Conservation (phyloP, 2,113 vertebrate species). For the Urocolius indicus region DNA sequence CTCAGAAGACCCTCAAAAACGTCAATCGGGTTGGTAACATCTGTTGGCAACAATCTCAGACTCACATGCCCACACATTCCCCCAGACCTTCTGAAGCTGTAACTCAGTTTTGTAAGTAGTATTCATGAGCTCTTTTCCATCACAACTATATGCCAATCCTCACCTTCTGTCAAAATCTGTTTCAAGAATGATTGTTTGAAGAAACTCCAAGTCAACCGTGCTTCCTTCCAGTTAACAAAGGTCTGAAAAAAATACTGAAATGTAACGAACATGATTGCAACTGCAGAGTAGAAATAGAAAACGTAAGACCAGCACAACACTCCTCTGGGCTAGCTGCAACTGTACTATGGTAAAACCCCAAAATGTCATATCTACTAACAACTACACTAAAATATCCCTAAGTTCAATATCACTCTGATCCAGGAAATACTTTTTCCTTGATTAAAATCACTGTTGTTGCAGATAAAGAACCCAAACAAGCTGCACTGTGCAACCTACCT, state of each 20-base stretch:
- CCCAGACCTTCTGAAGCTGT: neutral
- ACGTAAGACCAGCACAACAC: neutral
- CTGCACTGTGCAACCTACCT: slow-evolving; percentile 74
- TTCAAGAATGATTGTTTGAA: slow-evolving; percentile 98
- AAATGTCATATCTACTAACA: neutral
- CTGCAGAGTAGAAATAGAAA: neutral
- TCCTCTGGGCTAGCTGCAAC: neutral
- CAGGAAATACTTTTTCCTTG: neutral
- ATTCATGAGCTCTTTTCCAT: neutral
- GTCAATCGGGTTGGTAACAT: neutral
- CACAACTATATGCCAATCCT: neutral
- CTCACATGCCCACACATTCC: fast-evolving
- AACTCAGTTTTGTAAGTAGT: neutral
- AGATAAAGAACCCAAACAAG: neutral
- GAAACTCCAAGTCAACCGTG: slow-evolving; percentile 94
- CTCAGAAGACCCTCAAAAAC: neutral
- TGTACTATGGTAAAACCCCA: neutral
- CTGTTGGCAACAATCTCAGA: neutral
- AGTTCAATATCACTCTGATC: neutral
- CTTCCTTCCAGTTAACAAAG: slow-evolving; percentile 87
- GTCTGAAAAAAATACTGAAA: slow-evolving; percentile 69
- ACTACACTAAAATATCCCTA: neutral
- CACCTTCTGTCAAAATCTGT: slow-evolving; percentile 95
- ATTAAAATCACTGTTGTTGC: neutral
- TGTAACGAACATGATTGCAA: neutral